Percentiles rank a stretch among this genome's conserved stretches.
Conservation (phyloP, 2,888 invertebrate genomes). For the Cremastinae sp. region DNA sequence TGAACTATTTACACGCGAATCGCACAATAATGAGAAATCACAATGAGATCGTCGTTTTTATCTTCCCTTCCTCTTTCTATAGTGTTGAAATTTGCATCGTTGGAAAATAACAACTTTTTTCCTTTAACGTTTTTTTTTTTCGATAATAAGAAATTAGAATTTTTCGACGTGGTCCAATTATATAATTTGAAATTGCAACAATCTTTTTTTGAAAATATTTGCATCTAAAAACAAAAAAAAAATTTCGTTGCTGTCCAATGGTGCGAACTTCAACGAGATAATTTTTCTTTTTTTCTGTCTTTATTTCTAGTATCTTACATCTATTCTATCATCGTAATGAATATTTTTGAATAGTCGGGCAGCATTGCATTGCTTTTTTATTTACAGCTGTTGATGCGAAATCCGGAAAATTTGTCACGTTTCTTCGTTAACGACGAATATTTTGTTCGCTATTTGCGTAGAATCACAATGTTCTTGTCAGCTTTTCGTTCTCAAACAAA, state of each 20-base stretch:
- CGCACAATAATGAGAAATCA: slow-evolving; percentile 71
- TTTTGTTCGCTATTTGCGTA: slow-evolving; percentile 3
- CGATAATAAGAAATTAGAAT: no score
- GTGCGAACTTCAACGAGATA: no score
- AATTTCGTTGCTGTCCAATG: no score
- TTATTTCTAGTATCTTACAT: slow-evolving; percentile 65
- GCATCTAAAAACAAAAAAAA: no score
- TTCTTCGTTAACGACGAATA: not conserved
- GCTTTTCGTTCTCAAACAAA: no score
- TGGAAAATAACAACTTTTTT: no score
- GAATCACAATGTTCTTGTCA: slow-evolving; percentile 10
- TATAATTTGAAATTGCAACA: no score
- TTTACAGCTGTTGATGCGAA: slow-evolving; percentile 67
- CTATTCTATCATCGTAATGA: slow-evolving; percentile 67
- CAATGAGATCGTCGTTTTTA: slow-evolving; percentile 73
- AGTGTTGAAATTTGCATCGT: no score
- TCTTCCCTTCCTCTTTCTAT: not conserved
- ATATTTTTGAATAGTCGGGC: slow-evolving; percentile 65
- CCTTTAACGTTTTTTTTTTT: no score
- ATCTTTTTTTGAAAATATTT: no score
- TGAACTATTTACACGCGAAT: slow-evolving; percentile 43
- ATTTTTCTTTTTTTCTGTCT: slow-evolving; percentile 15
- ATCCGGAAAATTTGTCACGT: slow-evolving; percentile 15
- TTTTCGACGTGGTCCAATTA: no score
- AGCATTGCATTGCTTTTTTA: slow-evolving; percentile 68